Percentiles rank a stretch among this genome's conserved stretches.
Conservation (phyloP, 2,888 invertebrate species). For the Invenusta paracnida region DNA sequence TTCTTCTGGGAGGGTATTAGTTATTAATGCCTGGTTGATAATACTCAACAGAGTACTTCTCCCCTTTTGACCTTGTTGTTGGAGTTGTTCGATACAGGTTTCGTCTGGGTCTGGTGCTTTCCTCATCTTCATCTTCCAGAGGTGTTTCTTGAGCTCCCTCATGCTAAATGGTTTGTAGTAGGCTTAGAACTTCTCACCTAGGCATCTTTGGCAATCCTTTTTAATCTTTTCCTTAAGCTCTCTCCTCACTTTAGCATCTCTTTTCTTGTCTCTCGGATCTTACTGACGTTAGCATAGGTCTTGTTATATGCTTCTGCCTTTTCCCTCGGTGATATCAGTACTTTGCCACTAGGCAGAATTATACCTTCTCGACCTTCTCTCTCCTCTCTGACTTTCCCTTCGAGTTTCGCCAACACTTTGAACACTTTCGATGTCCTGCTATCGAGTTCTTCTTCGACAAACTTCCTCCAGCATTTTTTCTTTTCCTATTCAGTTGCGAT, state of each 20-base stretch:
- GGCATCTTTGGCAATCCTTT: not conserved
- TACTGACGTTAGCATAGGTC: not conserved
- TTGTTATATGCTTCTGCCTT: not conserved
- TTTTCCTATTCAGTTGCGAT: not conserved
- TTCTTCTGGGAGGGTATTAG: not conserved
- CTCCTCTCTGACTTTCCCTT: not conserved
- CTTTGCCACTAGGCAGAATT: not conserved
- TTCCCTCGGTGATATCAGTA: not conserved
- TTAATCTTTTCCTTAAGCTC: not conserved
- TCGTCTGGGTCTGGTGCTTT: not conserved
- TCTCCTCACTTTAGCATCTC: not conserved
- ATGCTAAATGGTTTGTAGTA: not conserved
- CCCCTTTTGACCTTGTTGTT: not conserved
- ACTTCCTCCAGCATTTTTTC: not conserved
- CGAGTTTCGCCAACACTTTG: not conserved
- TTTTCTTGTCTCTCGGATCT: not conserved
- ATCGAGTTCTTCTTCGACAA: not conserved
- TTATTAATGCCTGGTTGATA: not conserved
- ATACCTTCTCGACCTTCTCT: not conserved
- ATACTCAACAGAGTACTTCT: not conserved
- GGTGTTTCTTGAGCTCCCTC: not conserved
- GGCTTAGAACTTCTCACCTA: not conserved
- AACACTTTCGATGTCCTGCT: no score
- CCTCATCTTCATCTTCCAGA: not conserved
- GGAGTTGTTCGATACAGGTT: not conserved